Percentiles rank a stretch among this genome's conserved stretches.
phyloP scores from a whole-genome alignment of 92 coral and sea anemone species.

The Paragorgia papillata region DNA sequence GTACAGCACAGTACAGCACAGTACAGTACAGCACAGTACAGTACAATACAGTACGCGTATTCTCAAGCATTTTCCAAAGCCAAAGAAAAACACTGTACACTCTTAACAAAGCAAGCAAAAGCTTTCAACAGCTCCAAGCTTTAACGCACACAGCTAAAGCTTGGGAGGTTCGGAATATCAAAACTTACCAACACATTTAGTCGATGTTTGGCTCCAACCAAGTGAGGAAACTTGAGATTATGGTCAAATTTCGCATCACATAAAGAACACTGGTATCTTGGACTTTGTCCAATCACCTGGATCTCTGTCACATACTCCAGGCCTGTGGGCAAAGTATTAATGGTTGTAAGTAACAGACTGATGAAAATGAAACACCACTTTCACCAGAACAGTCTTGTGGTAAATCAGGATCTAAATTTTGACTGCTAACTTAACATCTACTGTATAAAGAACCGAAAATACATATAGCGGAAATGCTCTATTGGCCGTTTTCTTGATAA shows the following conservation, averaged over 20 bases:
- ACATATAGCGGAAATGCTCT: no score
- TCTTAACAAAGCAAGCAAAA: background rate
- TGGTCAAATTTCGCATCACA: constrained; percentile 99
- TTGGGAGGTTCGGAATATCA: background rate
- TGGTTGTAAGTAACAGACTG: background rate
- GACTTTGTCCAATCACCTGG: constrained; percentile 99
- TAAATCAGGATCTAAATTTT: background rate
- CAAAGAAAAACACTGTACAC: background rate
- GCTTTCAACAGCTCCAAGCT: constrained; percentile 1
- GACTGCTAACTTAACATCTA: no score
- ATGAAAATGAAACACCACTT: background rate
- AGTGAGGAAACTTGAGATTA: constrained; percentile 99
- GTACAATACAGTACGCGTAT: no score
- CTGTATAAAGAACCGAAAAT: no score
- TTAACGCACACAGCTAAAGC: constrained; percentile 14
- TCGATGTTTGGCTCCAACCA: constrained; percentile 99
- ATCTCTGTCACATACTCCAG: constrained; percentile 99
- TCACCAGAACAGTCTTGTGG: background rate
- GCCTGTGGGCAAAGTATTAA: constrained; percentile 66
- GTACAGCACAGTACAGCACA: no score
- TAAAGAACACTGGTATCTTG: constrained; percentile 95
- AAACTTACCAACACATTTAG: constrained; percentile 98
- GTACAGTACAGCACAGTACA: no score
- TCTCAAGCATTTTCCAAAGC: no score
- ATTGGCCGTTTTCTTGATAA: no score